These are phyloP conservation scores for Spermophilus dauricus DNA, from an alignment of 2,113 vertebrate species.

Conservation along the genomic window DNA sequence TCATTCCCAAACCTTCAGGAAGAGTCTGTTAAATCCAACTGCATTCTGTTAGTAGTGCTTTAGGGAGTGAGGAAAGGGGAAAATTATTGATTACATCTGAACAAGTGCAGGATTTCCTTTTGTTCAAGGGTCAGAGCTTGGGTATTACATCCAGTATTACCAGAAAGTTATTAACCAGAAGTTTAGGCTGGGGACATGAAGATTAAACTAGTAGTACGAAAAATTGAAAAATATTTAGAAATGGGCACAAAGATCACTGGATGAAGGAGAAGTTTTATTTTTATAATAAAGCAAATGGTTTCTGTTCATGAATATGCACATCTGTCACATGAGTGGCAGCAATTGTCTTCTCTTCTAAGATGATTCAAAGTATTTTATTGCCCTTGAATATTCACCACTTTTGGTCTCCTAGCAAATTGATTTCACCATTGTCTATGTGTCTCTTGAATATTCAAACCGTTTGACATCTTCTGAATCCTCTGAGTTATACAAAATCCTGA, in stretches of 20 bases:
- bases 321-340: not conserved
- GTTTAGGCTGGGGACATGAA: not conserved
- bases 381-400: not conserved
- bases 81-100: not conserved
- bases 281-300: not conserved
- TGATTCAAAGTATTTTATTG: not conserved
- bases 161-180: not conserved
- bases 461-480: not conserved
- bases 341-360: not conserved
- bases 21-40: conserved; percentile 27
- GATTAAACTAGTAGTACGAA: not conserved
- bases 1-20: not conserved
- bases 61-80: not conserved
- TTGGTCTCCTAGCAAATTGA: conserved; percentile 28
- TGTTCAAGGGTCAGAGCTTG: not conserved
- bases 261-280: not conserved
- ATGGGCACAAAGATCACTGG: not conserved
- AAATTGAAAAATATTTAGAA: conserved; percentile 12
- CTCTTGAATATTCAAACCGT: not conserved
- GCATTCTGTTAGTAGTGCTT: not conserved
- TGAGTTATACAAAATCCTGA: conserved; percentile 47
- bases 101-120: not conserved
- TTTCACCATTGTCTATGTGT: not conserved
- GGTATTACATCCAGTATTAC: not conserved
- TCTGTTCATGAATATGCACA: not conserved